Conservation (phyloP, 2,888 invertebrate genomes). For the Himalopsyche tibetana region DNA sequence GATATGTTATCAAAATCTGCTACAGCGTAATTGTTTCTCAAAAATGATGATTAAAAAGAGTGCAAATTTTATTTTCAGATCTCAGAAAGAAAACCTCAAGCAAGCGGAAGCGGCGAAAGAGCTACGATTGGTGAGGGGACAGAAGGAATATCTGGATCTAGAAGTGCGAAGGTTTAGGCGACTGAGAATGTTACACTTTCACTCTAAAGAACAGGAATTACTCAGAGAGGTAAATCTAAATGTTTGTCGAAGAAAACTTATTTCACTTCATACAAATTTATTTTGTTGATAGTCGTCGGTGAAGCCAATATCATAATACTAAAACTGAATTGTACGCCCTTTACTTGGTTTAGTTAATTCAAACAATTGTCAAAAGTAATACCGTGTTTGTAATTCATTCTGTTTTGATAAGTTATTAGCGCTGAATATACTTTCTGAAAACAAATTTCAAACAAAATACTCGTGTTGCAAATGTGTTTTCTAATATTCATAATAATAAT, state of each 20-base stretch:
- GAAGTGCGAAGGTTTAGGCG: conserved; percentile 95
- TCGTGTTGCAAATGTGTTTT: no score
- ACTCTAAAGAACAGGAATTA: conserved; percentile 93
- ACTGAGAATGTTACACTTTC: conserved; percentile 90
- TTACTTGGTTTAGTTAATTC: no score
- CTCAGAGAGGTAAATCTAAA: conserved; percentile 83
- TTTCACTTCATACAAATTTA: neutral
- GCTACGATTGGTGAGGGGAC: conserved; percentile 89
- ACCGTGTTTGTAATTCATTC: no score
- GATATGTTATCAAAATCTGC: neutral
- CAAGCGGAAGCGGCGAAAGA: conserved; percentile 94
- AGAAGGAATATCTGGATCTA: conserved; percentile 93
- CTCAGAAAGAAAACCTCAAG: conserved; percentile 94
- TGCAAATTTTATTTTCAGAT: conserved; percentile 72
- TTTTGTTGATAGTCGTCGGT: no score
- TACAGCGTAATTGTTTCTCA: neutral
- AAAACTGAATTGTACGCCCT: no score
- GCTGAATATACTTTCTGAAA: no score
- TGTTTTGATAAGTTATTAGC: no score
- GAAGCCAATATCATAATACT: no score
- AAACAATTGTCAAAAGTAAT: no score
- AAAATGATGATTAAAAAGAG: neutral
- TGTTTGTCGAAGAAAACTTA: neutral
- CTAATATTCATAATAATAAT: no score
- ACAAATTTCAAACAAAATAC: no score